Evolutionary conservation across 92 coral and sea anemone genomes (phyloP).

Genomic region (Zoanthus sansibaricus): DNA sequence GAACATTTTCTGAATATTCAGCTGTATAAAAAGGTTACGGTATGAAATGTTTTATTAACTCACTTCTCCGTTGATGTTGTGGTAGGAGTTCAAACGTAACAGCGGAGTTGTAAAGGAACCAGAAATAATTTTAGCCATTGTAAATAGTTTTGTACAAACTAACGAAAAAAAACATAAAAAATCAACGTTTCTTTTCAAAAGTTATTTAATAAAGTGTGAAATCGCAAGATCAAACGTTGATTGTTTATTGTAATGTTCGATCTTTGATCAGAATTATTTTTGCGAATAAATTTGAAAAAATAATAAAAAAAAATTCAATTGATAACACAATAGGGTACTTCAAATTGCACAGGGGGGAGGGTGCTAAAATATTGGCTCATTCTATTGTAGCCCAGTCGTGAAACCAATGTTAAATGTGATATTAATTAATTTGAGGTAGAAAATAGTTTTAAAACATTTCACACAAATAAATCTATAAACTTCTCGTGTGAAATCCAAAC

Average conservation of each 20-base stretch:
- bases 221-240: constrained; percentile 7
- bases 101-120: constrained; percentile 14
- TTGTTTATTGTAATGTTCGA: constrained; percentile 29
- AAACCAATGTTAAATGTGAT: constrained; percentile 41
- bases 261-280: constrained; percentile 31
- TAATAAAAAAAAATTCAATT: constrained; percentile 3
- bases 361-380: background rate
- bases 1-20: constrained; percentile 17
- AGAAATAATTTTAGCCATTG: constrained; percentile 30
- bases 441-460: background rate
- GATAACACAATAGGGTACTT: constrained; percentile 31
- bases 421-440: constrained; percentile 8
- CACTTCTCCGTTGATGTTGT: constrained; percentile 19
- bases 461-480: constrained; percentile 22
- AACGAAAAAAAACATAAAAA: constrained; percentile 2
- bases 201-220: constrained; percentile 45
- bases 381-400: constrained; percentile 25
- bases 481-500: background rate
- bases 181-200: constrained; percentile 8
- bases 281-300: constrained; percentile 14
- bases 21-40: constrained; percentile 21
- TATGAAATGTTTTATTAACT: background rate
- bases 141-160: constrained; percentile 49
- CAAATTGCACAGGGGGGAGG: constrained; percentile 40
- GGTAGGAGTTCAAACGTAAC: constrained; percentile 25